phyloP scores from a whole-genome alignment of 2,113 vertebrate genomes.

The Callocephalon fimbriatum region DNA sequence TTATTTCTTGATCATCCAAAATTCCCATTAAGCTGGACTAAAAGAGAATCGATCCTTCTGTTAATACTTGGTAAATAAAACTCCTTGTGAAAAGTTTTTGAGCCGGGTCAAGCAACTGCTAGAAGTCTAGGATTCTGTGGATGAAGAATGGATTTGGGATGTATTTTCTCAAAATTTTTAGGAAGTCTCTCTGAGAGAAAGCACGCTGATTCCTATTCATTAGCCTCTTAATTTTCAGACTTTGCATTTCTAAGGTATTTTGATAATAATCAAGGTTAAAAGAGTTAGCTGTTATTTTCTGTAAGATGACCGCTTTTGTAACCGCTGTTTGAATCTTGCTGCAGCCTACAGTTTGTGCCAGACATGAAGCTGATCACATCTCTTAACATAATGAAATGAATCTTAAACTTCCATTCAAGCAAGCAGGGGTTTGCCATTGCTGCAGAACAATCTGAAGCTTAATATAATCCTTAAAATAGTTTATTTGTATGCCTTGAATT shows the following conservation, averaged over 20 bases:
- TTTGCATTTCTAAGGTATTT: neutral
- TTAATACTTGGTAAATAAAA: neutral
- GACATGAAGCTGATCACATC: conserved; percentile 73
- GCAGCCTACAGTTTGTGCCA: conserved; percentile 51
- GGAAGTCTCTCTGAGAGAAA: neutral
- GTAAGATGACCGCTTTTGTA: neutral
- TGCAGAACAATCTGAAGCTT: conserved; percentile 78
- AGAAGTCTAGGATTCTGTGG: neutral
- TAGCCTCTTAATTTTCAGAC: neutral
- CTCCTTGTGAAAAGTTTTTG: neutral
- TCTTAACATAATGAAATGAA: conserved; percentile 49
- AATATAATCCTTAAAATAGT: conserved; percentile 77
- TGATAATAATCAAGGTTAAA: neutral
- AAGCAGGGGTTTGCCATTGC: conserved; percentile 76
- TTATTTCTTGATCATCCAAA: neutral
- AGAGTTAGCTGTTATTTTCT: neutral
- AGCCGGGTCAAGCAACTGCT: neutral
- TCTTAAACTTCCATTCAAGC: conserved; percentile 77
- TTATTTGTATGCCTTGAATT: neutral
- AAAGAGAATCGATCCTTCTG: neutral
- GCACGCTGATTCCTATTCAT: neutral
- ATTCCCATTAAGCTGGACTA: neutral
- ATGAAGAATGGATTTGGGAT: neutral
- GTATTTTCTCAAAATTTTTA: neutral
- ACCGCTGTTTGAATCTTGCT: neutral